Base-by-base conservation (phyloP, 2,797 vertebrate genomes). In the Danio jaintianensis region DNA sequence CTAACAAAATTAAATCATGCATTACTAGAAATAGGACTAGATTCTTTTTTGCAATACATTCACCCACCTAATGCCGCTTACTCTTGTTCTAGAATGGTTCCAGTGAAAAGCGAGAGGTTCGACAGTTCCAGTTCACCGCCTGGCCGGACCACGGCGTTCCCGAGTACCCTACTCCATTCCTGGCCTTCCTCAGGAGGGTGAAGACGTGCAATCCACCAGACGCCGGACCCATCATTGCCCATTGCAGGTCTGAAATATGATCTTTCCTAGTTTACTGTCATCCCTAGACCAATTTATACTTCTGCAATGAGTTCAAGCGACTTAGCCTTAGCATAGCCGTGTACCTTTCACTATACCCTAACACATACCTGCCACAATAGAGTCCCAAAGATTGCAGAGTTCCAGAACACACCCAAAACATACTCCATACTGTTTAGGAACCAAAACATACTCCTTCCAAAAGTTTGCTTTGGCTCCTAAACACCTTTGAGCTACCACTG, bases 91-190 rank as follows among this genome's bases (percentile, higher is more conserved):
- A 99, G 98, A 99, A 97, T 0, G 97, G 98, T 52, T 99, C 98
- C 0, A 98, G 96, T 1, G 98, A 99, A 93, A 99, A 99, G 86
- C 92, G 98, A 0, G 98, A 99, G 85, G 97, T 99, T 2, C 96
- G 98, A 55, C 98, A 99, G 93, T 99, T 99, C 93, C 98, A 99
- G 93, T 99, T 99, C 92, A 99, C 97, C 0, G 98, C 97, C 0
- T 99, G 98, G 98, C 98, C 98, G 0, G 98, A 99, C 91, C 98
- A 99, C 0, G 98, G 98, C 0, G 98, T 99, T 0, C 98, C 97
- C 0, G 98, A 99, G 86, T 99, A 99, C 78, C 98, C 98, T 0
- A 99, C 98, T 0, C 98, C 98, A 0, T 98, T 99, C 94, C 92
- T 99, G 91, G 98, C 98, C n/a, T 99, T 99, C 88, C 95, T 99